Base-by-base conservation (phyloP, 2,888 invertebrate species). In the Tuberolachnus salignus region DNA sequence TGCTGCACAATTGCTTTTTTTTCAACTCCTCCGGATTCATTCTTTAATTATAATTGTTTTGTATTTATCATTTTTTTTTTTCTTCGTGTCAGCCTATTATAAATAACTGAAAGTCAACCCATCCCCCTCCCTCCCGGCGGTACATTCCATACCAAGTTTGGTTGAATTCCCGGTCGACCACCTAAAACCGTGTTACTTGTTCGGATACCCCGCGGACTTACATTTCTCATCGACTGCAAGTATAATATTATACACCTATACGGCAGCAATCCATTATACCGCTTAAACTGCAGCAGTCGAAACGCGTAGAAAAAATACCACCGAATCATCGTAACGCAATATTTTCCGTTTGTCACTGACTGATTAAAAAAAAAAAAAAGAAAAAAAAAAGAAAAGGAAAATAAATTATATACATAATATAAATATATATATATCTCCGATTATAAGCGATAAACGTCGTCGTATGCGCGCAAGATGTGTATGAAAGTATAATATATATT, bases 311-410 rank as follows among this genome's bases (percentile, higher is more conserved):
- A 64, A n/a, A 64, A 74, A 74, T 74, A n/a, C n/a, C 8, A 16
- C 53, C 63, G 4, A 64, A 74, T 74, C 73, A 74, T 74, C 21
- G 42, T 72, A 16, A 42, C 19, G n/a, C 42, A 42, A 49, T 59
- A 21, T 51, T 74, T 64, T 64, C 21, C 6, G 53, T 74, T 63
- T 44, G 34, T 53, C 53, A 64, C 23, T 8, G 23, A 74, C 53
- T 42, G 63, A 73, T 73, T 71, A 59, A 71, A 49, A 59, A 55
- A 67, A 53, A 55, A 57, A 70, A 70, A 72, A 11, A 61, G n/a
- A 53, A 55, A 57, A 70, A 70, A 72, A 11, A 61, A n/a, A n/a
- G n/a, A n/a, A n/a, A n/a, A n/a, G n/a, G n/a, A n/a, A n/a, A n/a
- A n/a, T n/a, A 34, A 34, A 34, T 34, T 34, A 34, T 34, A 34